Percentiles rank a stretch among this genome's conserved stretches.
These are phyloP conservation scores for Botia kubotai DNA, from an alignment of 2,797 vertebrate genomes.

Conservation along the genomic window DNA sequence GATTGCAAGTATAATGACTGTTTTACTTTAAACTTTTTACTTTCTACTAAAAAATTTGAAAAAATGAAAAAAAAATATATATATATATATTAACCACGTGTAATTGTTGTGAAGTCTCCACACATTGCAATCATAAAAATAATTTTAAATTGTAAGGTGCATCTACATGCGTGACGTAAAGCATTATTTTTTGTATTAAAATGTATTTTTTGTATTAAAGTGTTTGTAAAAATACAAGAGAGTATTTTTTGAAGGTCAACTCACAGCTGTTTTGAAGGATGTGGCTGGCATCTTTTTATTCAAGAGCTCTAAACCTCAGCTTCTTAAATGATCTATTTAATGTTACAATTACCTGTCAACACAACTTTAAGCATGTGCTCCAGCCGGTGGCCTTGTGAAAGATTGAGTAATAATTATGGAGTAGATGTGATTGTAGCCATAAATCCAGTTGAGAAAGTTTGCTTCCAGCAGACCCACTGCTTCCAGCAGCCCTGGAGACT, in stretches of 20 bases:
- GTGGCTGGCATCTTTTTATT: neutral
- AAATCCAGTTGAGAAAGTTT: constrained; percentile 48
- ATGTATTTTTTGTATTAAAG: too few species aligned
- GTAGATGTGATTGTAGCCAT: constrained; percentile 32
- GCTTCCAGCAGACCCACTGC: constrained; percentile 46
- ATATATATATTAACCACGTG: too few species aligned
- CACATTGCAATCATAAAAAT: too few species aligned
- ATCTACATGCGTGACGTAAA: too few species aligned
- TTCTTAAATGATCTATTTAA: neutral
- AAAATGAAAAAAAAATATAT: too few species aligned
- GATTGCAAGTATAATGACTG: too few species aligned
- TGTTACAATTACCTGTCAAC: neutral
- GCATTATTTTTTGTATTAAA: too few species aligned
- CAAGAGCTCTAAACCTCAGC: neutral
- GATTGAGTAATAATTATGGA: constrained; percentile 33
- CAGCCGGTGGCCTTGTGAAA: constrained; percentile 6
- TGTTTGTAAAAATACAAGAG: neutral
- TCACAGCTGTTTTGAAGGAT: neutral
- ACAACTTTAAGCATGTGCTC: constrained; percentile 2
- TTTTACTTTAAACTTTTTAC: too few species aligned
- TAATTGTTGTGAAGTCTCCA: too few species aligned
- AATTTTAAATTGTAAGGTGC: too few species aligned
- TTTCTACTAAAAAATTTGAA: too few species aligned
- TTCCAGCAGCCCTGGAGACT: constrained; percentile 55
- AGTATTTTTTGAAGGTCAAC: neutral